Evolutionary conservation across 2,113 vertebrate genomes (phyloP), one percentile per base, ranked within the genome.

Genomic region (Pipra filicauda): DNA sequence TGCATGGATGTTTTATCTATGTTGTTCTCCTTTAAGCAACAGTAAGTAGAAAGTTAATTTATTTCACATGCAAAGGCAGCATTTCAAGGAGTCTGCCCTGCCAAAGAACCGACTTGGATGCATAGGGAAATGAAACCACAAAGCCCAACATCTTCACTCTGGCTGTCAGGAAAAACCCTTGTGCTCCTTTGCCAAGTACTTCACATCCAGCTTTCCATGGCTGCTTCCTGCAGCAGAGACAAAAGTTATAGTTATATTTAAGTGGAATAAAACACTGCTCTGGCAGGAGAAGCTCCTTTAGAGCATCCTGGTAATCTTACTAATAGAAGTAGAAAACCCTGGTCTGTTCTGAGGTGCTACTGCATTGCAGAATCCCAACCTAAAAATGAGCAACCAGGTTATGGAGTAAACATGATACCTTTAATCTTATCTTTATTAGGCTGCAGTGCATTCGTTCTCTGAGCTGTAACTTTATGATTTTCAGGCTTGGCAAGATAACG

Each of bases 81-180:
- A 61, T 92, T 95, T 91, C 72, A 64, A 74, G 85, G 82, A 77
- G 46, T 30, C 64, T 84, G 0, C 14, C 14, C 57, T 85, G 85
- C 82, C 72, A 80, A 64, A 70, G 75, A 77, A 46, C 75, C 44
- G 59, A 22, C 71, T 76, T 62, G 77, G 58, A 55, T 88, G 22
- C n/a, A 8, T 4, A 51, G 72, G 65, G 92, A 88, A 86, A 20
- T 48, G 69, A 92, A 94, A 84, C 80, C 85, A 91, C 79, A 74
- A 31, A 90, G 88, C 57, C 41, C 18, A 31, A 59, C 3, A 4
- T 70, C 72, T 66, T 80, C 0, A 0, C 64, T 83, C 43, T 57
- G 80, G 52, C 88, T 88, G 35, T 59, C 28, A 93, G 79, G 85
- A 81, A 91, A 67, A 93, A 43, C 90, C 88, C 52, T 93, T 84